Evolutionary conservation across 2,113 vertebrate species (phyloP), one percentile per base, ranked within the genome.

Genomic region (Dendropsophus ebraccatus): DNA sequence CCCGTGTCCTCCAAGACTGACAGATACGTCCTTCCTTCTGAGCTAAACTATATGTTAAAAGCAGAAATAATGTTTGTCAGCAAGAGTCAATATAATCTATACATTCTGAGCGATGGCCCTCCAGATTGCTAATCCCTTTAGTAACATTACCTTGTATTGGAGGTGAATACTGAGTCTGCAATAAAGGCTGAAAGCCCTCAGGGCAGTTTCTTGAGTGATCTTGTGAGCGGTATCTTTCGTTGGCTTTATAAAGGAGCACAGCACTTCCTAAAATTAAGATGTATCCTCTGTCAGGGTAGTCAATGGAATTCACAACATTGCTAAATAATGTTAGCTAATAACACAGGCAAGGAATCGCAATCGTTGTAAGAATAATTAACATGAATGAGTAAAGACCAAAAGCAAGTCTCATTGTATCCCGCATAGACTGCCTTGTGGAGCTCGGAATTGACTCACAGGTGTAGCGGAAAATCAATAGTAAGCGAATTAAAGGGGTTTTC

Each of bases 111-210:
- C 9, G 1, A 70, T 21, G 19, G 32, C 2, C 9, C 21, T 23
- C 35, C 19, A 41, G 23, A 49, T 5, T 5, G 1, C 13, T 7
- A 74, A 47, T 49, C 11, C 19, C 25, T 52, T 8, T 49, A 37
- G 21, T 3, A 41, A 9, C 30, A 80, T 91, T 88, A 98, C 98
- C 89, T 92, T 93, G 81, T 96, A 90, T 13, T 98, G 97, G 19
- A 99, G 92, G 88, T 99, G 98, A 81, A 96, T 87, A 16, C 89
- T 88, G 62, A 99, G 92, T 1, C 96, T 94, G 17, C 94, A 93
- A 60, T 96, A 93, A 6, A 93, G 92, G 69, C 86, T 88, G 76
- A 99, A 97, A 60, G 95, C 96, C 80, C 91, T 95, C 80, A 97
- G 89, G 0, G 95, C 92, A 0, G 94, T 91, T 10, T 94, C 90